Conservation (phyloP, 1,140 invertebrate species). For the Drosophila sturtevanti region DNA sequence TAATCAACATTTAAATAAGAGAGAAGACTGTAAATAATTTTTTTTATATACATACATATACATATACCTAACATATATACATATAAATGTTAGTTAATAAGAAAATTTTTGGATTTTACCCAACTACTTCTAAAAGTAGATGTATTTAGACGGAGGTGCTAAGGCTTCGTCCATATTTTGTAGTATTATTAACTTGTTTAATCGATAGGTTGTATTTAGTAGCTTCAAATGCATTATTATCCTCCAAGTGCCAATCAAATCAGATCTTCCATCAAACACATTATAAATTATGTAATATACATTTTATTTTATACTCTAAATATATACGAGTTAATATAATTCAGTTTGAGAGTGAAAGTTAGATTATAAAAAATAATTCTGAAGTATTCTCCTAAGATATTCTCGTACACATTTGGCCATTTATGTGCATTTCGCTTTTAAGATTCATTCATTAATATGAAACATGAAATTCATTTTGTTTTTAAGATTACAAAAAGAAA, state of each 20-base stretch:
- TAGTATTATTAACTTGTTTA: slow-evolving; percentile 56
- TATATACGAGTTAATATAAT: neutral
- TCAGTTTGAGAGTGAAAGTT: neutral
- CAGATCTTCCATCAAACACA: slow-evolving; percentile 59
- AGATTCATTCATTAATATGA: slow-evolving; percentile 38
- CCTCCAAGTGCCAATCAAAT: slow-evolving; percentile 70
- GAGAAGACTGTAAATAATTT: slow-evolving; percentile 60
- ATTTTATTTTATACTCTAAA: neutral
- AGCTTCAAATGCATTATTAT: slow-evolving; percentile 35
- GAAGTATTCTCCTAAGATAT: slow-evolving; percentile 15
- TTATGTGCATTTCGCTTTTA: slow-evolving; percentile 17
- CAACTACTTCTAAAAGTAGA: slow-evolving; percentile 8
- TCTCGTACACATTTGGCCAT: slow-evolving; percentile 25
- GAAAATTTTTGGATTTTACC: neutral
- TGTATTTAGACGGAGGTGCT: slow-evolving; percentile 26
- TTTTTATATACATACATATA: neutral
- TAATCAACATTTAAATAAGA: slow-evolving; percentile 15
- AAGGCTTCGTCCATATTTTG: slow-evolving; percentile 7
- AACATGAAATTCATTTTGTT: neutral
- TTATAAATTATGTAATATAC: slow-evolving; percentile 1
- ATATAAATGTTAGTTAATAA: neutral
- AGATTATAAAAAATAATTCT: neutral
- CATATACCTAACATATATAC: no score
- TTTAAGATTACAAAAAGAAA: neutral
- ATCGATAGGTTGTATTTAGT: slow-evolving; percentile 49